Base-by-base conservation (phyloP, 2,888 invertebrate species). In the Eupeodes luniger region DNA sequence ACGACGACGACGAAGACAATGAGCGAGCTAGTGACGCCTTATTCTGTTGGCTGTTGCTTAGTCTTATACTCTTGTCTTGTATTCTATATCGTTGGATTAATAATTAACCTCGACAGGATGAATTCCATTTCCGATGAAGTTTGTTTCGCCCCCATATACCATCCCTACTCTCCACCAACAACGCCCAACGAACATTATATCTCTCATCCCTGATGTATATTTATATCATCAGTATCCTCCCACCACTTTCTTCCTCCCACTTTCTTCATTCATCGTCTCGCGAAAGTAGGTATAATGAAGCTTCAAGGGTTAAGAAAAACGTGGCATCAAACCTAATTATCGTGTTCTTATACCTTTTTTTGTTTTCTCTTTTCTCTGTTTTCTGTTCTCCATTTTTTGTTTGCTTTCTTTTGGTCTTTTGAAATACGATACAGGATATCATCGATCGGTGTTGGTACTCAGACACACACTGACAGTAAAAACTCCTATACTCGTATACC, bases 101-200 rank as follows among this genome's bases (percentile, higher is more conserved):
- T 86, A 83, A 86, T 86, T 86, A 83, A 86, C 86, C 55, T 64
- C 69, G 62, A 75, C 69, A 75, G 74, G 74, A 83, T 86, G 69
- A 83, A 76, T 79, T 83, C 75, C 75, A 86, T 83, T 86, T 86
- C 86, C 86, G 78, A 79, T 86, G 49, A 61, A 86, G 70, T 79
- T 86, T 69, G 66, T 69, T 61, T 66, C 76, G 27, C 44, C 19
- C 44, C 5, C 5, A 44, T 27, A 19, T 27, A 14, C 12, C 44
- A 4, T 1, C 55, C 19, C 27, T 27, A 27, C 3, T 27, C 3
- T 27, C 27, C 3, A 27, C 27, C 27, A n/a, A n/a, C 2, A 27
- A 27, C 27, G 27, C 27, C 27, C 27, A 27, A 1, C 10, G 40
- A 44, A 14, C 27, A 57, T 55, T 47, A 57, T 5, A 5, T 72